Percentiles rank a stretch among this genome's conserved stretches.
These are phyloP conservation scores for Drosophila yakuba DNA, from an alignment of 1,140 invertebrate species.

Conservation along the genomic window DNA sequence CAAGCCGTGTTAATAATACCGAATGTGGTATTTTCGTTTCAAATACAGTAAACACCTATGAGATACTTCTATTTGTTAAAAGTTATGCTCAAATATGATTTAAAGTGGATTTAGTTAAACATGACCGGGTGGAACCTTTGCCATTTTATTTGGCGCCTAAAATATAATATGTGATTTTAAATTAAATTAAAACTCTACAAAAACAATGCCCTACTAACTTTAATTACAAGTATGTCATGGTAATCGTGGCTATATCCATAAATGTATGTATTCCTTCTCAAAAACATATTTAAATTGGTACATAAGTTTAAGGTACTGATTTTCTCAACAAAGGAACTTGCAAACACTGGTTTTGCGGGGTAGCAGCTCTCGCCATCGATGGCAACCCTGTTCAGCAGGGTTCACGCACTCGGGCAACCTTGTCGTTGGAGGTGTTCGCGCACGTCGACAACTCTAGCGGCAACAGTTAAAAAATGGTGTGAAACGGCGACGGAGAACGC, in stretches of 20 bases:
- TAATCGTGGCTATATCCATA: too few species aligned
- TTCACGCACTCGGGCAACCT: conserved; percentile 1
- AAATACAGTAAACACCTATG: not conserved
- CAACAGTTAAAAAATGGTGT: conserved; percentile 22
- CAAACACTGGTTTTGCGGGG: conserved; percentile 1
- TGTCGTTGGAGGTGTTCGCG: not conserved
- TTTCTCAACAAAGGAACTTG: not conserved
- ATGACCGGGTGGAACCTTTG: too few species aligned
- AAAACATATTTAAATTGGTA: too few species aligned
- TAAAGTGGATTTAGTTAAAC: too few species aligned
- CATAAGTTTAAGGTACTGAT: not conserved
- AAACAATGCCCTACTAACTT: too few species aligned
- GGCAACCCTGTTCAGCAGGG: not conserved
- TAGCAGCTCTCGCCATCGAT: not conserved
- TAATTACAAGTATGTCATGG: too few species aligned
- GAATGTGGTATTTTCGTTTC: not conserved
- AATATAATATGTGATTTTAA: too few species aligned
- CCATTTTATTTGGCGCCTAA: too few species aligned
- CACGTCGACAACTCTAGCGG: conserved; percentile 11
- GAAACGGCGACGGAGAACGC: conserved; percentile 23
- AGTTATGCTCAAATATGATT: too few species aligned
- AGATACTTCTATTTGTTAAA: too few species aligned
- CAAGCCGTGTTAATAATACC: not conserved
- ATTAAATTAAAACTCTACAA: too few species aligned
- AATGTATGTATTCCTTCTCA: too few species aligned